Base-by-base conservation (phyloP, 2,888 invertebrate genomes). In the Eretmocerus hayati region DNA sequence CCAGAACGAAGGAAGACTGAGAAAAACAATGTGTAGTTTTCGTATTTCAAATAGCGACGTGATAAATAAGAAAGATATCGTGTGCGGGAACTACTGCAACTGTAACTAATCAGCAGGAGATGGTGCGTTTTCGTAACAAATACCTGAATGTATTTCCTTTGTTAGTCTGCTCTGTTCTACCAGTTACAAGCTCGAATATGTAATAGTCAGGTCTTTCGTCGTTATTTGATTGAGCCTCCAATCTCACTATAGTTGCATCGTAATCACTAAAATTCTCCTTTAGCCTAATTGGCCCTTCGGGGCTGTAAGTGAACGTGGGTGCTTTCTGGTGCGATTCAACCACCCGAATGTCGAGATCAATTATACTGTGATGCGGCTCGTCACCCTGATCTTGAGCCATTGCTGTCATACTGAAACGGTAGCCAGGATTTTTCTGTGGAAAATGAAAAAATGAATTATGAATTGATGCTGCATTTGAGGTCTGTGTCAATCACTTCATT, bases 271-370 rank as follows among this genome's bases (percentile, higher is more conserved):
- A 83, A 71, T 85, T 85, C 73, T 91, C 90, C 62, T 79, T 77
- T 46, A 90, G 75, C 58, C 76, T 76, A 52, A 84, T 83, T 53
- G 81, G 79, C 46, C 78, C 75, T 50, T 72, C 63, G n/a, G 80
- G 78, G 54, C 77, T 76, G 56, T 76, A 75, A 43, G 79, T 77
- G 63, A 91, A 89, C 39, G 80, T 78, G 30, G 89, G 91, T 56
- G 85, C 85, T 71, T 87, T 90, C 75, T 86, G 89, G 69, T 85
- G 85, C n/a, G 87, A 88, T 63, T 87, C 88, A 5, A 91, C 88
- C 22, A 94, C 87, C 56, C 81, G 81, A 57, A 95, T 88, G 58
- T 85, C 83, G 54, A 95, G 80, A 65, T 84, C 84, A 54, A 88
- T 90, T 44, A 80, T 78, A 56, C 83, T 83, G 62, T 80, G 79